These are phyloP conservation scores for Anadara kagoshimensis DNA, from an alignment of 1,140 invertebrate genomes.

Conservation along the genomic window DNA sequence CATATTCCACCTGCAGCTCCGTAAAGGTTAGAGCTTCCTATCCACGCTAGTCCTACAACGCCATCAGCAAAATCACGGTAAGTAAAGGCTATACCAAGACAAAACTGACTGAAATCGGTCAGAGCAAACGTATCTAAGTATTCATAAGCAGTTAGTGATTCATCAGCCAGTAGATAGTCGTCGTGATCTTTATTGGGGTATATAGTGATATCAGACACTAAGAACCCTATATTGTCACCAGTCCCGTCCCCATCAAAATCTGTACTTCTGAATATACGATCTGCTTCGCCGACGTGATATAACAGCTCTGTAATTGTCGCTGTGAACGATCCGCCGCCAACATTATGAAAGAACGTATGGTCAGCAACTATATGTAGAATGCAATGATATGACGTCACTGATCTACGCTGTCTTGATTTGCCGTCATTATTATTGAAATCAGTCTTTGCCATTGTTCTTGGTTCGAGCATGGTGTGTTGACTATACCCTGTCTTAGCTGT, in stretches of 20 bases:
- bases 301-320: constrained; percentile 55
- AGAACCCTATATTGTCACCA: constrained; percentile 66
- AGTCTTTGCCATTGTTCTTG: too few relatives aligned
- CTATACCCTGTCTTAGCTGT: too few relatives aligned
- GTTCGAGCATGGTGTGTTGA: too few relatives aligned
- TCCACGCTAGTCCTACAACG: constrained; percentile 60
- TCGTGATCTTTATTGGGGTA: constrained; percentile 23
- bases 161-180: constrained; percentile 40
- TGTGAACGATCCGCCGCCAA: constrained; percentile 41
- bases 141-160: constrained; percentile 24
- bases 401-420: background rate
- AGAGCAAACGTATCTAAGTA: constrained; percentile 61
- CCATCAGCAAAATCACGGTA: constrained; percentile 55
- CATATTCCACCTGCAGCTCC: constrained; percentile 52
- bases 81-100: constrained; percentile 60
- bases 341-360: constrained; percentile 50
- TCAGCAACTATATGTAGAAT: constrained; percentile 57
- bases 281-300: constrained; percentile 49
- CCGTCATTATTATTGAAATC: too few relatives aligned
- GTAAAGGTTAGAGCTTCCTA: constrained; percentile 48
- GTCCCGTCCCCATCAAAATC: constrained; percentile 62
- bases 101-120: constrained; percentile 56
- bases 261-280: constrained; percentile 58
- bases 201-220: constrained; percentile 55
- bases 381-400: constrained; percentile 35